Evolutionary conservation across 2,797 vertebrate genomes (phyloP), one percentile per base, ranked within the genome.

Genomic region (Hippopotamyrus pictus): DNA sequence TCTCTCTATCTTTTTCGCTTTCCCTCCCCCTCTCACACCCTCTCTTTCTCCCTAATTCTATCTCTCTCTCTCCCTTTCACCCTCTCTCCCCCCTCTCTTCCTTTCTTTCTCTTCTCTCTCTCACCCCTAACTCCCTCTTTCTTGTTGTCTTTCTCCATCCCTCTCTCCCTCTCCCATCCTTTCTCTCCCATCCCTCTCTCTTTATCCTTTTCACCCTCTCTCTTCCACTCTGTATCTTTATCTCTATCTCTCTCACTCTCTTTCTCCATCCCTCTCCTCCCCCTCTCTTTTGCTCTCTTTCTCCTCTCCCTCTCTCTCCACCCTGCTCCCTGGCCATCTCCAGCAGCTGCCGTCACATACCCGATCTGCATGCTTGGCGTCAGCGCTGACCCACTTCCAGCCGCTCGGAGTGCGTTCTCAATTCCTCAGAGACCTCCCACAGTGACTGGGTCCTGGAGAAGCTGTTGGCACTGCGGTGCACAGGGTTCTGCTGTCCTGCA

Each of bases 311-410:
- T 79, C 48, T 50, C 46, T 22, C 59, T 11, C n/a, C 59, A 65
- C 3, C 22, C 59, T 11, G 22, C 22, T 29, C 59, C 59, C 59
- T 29, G 22, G 59, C 22, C 22, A 0, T 25, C 59, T 25, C 22
- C 59, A 65, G 59, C 62, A 29, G 62, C 62, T 69, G 62, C 62
- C 25, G 3, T 69, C 62, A 69, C 62, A 33, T 29, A 29, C 62
- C 62, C 25, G 1, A 29, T 29, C 69, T 48, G 44, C 44, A n/a
- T 85, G 82, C 44, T 29, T 25, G 82, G 9, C 44, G 17, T 44
- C 50, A 79, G 65, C 33, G 29, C 69, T 88, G 69, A 88, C 73
- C 88, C 51, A 48, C 25, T 85, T 85, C 46, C 82, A 51, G 41
- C 44, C 41, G n/a, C 37, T 83, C 44, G 8, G 44, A 48, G 44